Base-by-base conservation (phyloP, 2,888 invertebrate genomes). In the Leptothorax acervorum region DNA sequence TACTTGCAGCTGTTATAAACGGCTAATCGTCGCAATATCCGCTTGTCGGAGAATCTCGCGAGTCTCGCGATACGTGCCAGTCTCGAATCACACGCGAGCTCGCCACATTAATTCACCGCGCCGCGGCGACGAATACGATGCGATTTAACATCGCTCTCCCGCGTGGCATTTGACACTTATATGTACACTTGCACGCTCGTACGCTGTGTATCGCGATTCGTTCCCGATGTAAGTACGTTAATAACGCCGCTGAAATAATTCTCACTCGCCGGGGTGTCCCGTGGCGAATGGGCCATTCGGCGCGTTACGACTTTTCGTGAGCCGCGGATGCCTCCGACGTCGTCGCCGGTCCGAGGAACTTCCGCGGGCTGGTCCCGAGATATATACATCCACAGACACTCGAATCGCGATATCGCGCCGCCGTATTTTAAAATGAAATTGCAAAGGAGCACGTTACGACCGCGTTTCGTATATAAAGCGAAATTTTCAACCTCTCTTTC, bases 211-310 rank as follows among this genome's bases (percentile, higher is more conserved):
- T 78, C 81, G 57, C 53, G 35, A 68, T 74, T 82, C 75, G 31
- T 53, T 57, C 53, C 39, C n/a, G 62, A 68, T 55, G 23, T n/a
- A n/a, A n/a, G n/a, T 35, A 76, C 84, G 83, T 87, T 89, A 89
- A 89, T 82, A 89, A 85, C 76, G 35, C 2, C 81, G 11, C 51
- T n/a, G 84, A 62, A 84, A 87, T 87, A 86, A 89, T 89, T 48
- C 75, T 55, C 45, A 42, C 62, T 68, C 63, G 31, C 12, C 83
- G 53, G 71, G 74, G 48, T 11, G 68, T 66, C 60, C 12, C 74
- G 35, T 28, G 48, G 55, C 53, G 71, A 85, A 84, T 73, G 79
- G 71, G 11, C 62, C 87, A 70, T 88, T 89, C 74, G 74, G 31
- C 63, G 81, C 82, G 68, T 85, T 82, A 85, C 75, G 84, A 79